Evolutionary conservation across 2,113 vertebrate genomes (phyloP).

Genomic region (Pedetes capensis): DNA sequence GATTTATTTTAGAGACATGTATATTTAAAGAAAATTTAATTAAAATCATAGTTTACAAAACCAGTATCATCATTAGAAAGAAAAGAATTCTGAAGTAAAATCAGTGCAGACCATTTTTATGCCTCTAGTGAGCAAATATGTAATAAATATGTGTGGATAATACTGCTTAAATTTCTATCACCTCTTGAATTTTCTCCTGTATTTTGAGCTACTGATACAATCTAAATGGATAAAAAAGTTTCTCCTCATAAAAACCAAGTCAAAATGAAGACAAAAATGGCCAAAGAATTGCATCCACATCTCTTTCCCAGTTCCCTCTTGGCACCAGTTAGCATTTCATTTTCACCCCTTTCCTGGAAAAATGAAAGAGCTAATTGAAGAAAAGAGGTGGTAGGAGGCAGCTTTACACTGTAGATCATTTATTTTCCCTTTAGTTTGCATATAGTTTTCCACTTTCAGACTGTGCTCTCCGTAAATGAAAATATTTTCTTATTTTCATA

Average conservation of each 20-base stretch:
- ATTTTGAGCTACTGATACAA: background rate
- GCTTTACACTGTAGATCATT: background rate
- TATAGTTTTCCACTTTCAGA: background rate
- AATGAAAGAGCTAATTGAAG: too few relatives aligned
- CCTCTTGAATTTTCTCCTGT: background rate
- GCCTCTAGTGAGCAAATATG: background rate
- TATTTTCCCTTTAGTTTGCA: background rate
- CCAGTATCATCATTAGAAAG: background rate
- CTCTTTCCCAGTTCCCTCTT: background rate
- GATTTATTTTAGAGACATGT: background rate
- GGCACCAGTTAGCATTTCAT: accelerated
- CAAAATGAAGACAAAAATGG: background rate
- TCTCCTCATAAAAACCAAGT: background rate
- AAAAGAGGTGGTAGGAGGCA: too few relatives aligned
- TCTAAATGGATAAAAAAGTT: background rate
- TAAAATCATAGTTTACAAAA: background rate
- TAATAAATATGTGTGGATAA: background rate
- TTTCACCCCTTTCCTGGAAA: background rate
- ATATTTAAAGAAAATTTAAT: background rate
- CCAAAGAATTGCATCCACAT: background rate
- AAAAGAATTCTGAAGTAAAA: background rate
- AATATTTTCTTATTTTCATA: background rate
- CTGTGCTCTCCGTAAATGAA: too few relatives aligned
- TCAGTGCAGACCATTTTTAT: background rate
- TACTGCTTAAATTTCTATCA: background rate